phyloP scores from a whole-genome alignment of 2,797 vertebrate genomes.

The Sarcoramphus papa region DNA sequence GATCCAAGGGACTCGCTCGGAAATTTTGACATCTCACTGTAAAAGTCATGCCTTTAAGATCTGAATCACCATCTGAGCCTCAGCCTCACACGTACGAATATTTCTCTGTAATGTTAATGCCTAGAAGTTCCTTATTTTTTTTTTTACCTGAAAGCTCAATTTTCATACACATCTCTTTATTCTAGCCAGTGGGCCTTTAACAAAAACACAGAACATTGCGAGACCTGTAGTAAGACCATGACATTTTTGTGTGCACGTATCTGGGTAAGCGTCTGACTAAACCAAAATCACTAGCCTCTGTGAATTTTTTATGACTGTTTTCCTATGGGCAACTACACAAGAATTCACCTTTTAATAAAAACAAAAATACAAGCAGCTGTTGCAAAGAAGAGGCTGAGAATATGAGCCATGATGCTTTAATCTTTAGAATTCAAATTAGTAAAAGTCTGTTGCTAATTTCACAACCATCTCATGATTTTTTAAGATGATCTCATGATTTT shows the following conservation, averaged over 20 bases:
- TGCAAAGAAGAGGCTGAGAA: not conserved
- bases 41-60: not conserved
- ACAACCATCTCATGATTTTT: not conserved
- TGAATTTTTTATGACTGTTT: not conserved
- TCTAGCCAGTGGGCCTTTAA: not conserved
- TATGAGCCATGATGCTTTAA: not conserved
- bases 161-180: not conserved
- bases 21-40: not conserved
- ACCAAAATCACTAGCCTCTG: not conserved
- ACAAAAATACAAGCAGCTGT: not conserved
- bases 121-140: not conserved
- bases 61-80: not conserved
- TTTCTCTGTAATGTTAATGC: not conserved
- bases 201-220: not conserved
- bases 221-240: not conserved
- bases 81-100: not conserved
- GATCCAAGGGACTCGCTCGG: not conserved
- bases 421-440: not conserved
- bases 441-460: not conserved
- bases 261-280: not conserved
- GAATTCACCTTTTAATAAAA: not conserved
- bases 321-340: not conserved
- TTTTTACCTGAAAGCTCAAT: not conserved
- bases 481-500: not conserved
- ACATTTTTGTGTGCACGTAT: not conserved